Percentiles rank a stretch among this genome's conserved stretches.
phyloP scores from a whole-genome alignment of 2,888 invertebrate genomes.

The Drosophila greeni region DNA sequence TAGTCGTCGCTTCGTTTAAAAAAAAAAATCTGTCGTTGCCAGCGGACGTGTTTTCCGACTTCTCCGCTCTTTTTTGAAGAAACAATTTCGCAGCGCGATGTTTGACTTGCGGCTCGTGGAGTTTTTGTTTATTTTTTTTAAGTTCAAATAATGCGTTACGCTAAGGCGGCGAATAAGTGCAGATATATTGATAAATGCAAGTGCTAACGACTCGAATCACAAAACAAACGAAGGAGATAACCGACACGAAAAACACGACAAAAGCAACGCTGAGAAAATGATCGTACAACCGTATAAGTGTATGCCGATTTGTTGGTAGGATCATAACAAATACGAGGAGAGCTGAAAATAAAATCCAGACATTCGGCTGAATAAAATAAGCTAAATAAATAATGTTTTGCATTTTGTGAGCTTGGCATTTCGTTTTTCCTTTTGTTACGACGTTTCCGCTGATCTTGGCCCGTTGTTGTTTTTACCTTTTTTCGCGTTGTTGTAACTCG shows the following conservation, averaged over 20 bases:
- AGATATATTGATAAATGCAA: conserved; percentile 5
- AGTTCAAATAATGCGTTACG: conserved; percentile 56
- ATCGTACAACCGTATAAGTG: conserved; percentile 18
- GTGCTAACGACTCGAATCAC: conserved; percentile 4
- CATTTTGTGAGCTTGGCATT: conserved; percentile 37
- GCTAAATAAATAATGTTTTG: conserved; percentile 36
- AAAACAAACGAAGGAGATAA: conserved; percentile 11
- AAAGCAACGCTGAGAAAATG: conserved; percentile 23
- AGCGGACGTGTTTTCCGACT: too few relatives aligned
- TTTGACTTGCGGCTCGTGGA: background rate
- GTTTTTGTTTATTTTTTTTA: conserved; percentile 40
- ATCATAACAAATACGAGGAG: conserved; percentile 12
- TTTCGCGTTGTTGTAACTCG: conserved; percentile 57
- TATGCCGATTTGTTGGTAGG: conserved; percentile 18
- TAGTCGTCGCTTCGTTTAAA: too few relatives aligned
- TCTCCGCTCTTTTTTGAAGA: too few relatives aligned
- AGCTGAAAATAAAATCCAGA: background rate
- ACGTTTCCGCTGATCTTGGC: conserved; percentile 68
- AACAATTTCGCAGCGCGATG: conserved; percentile 2
- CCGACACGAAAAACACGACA: conserved; percentile 19
- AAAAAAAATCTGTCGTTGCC: too few relatives aligned
- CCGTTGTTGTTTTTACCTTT: conserved; percentile 48
- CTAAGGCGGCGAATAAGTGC: conserved; percentile 18
- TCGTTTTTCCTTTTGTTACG: conserved; percentile 31
- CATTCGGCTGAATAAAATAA: conserved; percentile 32